These are phyloP conservation scores for Morinoia aosen DNA, from an alignment of 2,888 invertebrate genomes.

Conservation along the genomic window DNA sequence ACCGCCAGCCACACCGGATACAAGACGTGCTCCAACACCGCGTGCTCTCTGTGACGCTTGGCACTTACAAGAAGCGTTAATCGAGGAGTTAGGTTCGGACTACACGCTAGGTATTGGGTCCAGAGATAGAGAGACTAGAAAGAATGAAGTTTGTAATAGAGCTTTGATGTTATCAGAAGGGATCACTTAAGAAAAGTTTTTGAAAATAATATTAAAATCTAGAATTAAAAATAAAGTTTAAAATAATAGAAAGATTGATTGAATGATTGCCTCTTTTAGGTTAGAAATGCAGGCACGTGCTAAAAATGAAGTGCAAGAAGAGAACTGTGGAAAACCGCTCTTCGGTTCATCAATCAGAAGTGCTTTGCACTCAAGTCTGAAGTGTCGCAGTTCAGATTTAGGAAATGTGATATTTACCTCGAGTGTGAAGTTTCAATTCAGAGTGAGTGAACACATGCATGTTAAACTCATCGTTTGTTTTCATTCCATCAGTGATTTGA, in stretches of 20 bases:
- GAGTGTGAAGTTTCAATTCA: not conserved
- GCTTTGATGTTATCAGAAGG: not conserved
- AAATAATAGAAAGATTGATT: not conserved
- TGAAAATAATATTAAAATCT: not conserved
- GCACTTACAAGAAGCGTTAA: not conserved
- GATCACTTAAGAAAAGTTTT: not conserved
- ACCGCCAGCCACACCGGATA: not conserved
- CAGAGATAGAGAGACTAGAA: not conserved
- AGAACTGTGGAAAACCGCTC: not conserved
- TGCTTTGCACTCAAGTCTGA: not conserved
- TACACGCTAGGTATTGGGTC: not conserved
- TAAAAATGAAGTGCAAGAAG: not conserved
- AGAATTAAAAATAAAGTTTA: not conserved
- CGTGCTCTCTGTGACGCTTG: not conserved
- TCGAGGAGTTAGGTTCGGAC: not conserved
- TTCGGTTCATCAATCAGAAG: not conserved
- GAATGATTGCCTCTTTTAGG: not conserved
- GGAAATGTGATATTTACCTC: not conserved
- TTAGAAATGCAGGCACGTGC: not conserved
- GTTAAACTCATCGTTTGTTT: not conserved
- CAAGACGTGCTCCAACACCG: not conserved
- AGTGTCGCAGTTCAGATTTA: not conserved
- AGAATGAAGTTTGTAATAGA: constrained; percentile 12
- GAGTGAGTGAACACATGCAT: not conserved
- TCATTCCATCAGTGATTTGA: not conserved